Conservation (phyloP, 2,113 vertebrate species). For the Eulemur macaco region DNA sequence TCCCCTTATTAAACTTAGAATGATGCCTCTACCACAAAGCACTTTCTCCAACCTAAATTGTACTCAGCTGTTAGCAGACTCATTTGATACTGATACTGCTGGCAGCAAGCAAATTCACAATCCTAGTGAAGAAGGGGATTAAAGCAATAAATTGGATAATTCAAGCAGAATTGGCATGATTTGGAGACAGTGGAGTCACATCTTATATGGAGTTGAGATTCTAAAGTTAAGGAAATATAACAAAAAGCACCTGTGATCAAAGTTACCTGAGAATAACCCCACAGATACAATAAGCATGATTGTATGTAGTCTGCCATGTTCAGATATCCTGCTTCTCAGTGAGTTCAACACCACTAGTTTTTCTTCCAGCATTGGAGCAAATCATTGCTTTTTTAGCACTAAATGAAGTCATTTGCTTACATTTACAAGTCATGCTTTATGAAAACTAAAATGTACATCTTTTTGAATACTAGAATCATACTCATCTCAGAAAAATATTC, state of each 20-base stretch:
- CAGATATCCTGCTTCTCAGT: neutral
- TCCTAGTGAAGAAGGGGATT: constrained; percentile 58
- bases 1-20: constrained; percentile 1
- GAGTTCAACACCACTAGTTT: neutral
- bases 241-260: neutral
- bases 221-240: constrained; percentile 34
- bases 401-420: neutral
- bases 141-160: constrained; percentile 42
- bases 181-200: neutral
- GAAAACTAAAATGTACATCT: neutral
- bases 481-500: neutral
- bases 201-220: constrained; percentile 45
- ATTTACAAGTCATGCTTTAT: neutral
- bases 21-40: neutral
- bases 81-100: constrained; percentile 50
- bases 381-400: constrained; percentile 12
- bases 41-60: constrained; percentile 44
- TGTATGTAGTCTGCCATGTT: neutral
- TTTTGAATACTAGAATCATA: constrained; percentile 24
- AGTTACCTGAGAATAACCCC: constrained; percentile 1
- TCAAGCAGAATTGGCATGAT: constrained; percentile 33
- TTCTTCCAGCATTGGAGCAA: neutral
- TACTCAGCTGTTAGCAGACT: constrained; percentile 53
- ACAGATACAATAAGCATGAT: neutral
- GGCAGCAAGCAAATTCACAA: constrained; percentile 36